phyloP scores from a whole-genome alignment of 2,113 vertebrate species.

The Isichthys henryi region DNA sequence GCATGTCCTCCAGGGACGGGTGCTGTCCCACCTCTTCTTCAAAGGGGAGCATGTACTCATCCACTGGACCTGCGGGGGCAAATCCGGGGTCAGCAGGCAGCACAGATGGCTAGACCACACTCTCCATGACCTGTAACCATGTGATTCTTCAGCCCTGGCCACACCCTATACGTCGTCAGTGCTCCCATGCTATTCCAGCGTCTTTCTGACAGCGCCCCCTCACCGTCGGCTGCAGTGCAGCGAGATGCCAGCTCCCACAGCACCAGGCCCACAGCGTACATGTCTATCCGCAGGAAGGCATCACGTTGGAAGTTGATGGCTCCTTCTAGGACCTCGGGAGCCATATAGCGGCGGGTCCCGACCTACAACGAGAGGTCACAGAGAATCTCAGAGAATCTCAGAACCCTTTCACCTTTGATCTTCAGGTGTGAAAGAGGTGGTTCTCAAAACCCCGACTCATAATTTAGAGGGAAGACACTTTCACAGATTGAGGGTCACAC shows the following conservation, averaged over 20 bases:
- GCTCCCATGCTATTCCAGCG: not conserved
- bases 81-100: not conserved
- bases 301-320: conserved; percentile 99
- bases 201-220: conserved; percentile 33
- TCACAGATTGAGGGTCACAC: not conserved
- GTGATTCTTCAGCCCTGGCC: not conserved
- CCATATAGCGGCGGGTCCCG: conserved; percentile 94
- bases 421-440: not conserved
- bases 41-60: conserved; percentile 94
- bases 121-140: not conserved
- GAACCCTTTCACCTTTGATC: not conserved
- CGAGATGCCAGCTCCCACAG: conserved; percentile 89
- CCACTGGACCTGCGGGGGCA: conserved; percentile 74
- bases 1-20: conserved; percentile 97
- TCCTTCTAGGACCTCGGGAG: conserved; percentile 94
- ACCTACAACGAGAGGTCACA: conserved; percentile 58
- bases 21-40: conserved; percentile 98
- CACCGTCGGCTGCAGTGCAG: conserved; percentile 91
- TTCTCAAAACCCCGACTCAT: not conserved
- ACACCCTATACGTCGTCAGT: not conserved
- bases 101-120: not conserved
- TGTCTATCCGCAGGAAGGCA: conserved; percentile 92
- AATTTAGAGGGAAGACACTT: not conserved
- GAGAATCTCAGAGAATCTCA: not conserved
- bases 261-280: conserved; percentile 91